Conservation (phyloP, 2,797 vertebrate genomes). For the Iguana delicatissima region DNA sequence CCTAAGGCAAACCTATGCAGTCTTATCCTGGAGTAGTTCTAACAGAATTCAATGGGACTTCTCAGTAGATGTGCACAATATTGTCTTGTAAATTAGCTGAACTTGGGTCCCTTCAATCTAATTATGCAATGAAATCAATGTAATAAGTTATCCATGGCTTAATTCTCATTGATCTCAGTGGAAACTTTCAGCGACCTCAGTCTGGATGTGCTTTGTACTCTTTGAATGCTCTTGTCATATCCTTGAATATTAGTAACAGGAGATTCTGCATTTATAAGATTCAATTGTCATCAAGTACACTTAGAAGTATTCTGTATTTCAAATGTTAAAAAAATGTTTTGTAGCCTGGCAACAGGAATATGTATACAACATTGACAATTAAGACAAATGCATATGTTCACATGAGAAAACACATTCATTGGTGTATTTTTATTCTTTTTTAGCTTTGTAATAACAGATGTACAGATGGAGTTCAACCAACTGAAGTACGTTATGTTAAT, state of each 20-base stretch:
- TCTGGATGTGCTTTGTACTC: not conserved
- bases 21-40: not conserved
- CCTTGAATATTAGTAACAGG: not conserved
- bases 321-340: constrained; percentile 6
- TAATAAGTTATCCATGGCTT: not conserved
- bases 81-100: not conserved
- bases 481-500: constrained; percentile 34
- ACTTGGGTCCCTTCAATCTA: not conserved
- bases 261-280: constrained; percentile 14
- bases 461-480: constrained; percentile 40
- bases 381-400: constrained; percentile 8
- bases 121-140: not conserved
- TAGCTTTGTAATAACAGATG: constrained; percentile 22
- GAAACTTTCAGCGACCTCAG: not conserved
- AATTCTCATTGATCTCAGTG: not conserved
- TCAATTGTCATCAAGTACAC: constrained; percentile 28
- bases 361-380: constrained; percentile 23
- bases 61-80: not conserved
- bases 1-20: not conserved
- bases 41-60: not conserved
- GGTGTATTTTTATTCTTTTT: constrained; percentile 35
- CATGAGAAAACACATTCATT: constrained; percentile 21
- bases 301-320: constrained; percentile 36
- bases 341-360: constrained; percentile 34
- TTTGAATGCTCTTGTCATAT: constrained; percentile 28